A percentile compares a stretch with the other conserved stretches of the same genome.
Evolutionary conservation across 2,888 invertebrate species (phyloP).

Genomic region (Eudasyphora cyanicolor): DNA sequence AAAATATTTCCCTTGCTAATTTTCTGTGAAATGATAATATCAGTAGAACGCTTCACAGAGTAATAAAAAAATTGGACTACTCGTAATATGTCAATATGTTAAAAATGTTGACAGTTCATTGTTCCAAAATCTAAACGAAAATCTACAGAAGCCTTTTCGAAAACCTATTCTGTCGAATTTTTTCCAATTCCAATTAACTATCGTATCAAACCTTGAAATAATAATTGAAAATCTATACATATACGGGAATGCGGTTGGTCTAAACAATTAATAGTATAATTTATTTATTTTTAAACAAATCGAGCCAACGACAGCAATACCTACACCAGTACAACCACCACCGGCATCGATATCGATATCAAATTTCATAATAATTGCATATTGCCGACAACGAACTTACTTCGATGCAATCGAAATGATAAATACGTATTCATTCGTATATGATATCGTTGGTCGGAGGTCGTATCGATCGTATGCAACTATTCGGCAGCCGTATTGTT

Average conservation of each 20-base stretch:
- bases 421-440: not conserved
- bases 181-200: not conserved
- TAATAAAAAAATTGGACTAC: too few relatives aligned
- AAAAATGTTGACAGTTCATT: too few relatives aligned
- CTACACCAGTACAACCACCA: not conserved
- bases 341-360: not conserved
- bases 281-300: not conserved
- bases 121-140: too few relatives aligned
- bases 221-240: slow-evolving; percentile 6
- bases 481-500: slow-evolving; percentile 25
- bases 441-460: not conserved
- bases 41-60: too few relatives aligned
- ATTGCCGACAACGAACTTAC: not conserved
- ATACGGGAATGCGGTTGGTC: not conserved
- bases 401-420: not conserved
- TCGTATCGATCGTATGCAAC: not conserved
- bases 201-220: slow-evolving; percentile 16
- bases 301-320: not conserved
- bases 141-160: too few relatives aligned
- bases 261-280: slow-evolving; percentile 14
- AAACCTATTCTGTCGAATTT: too few relatives aligned
- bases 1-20: too few relatives aligned
- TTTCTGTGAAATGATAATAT: too few relatives aligned
- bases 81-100: too few relatives aligned
- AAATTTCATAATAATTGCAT: slow-evolving; percentile 36